Evolutionary conservation across 2,113 vertebrate species (phyloP).

Genomic region (Paradoxurus hermaphroditus): DNA sequence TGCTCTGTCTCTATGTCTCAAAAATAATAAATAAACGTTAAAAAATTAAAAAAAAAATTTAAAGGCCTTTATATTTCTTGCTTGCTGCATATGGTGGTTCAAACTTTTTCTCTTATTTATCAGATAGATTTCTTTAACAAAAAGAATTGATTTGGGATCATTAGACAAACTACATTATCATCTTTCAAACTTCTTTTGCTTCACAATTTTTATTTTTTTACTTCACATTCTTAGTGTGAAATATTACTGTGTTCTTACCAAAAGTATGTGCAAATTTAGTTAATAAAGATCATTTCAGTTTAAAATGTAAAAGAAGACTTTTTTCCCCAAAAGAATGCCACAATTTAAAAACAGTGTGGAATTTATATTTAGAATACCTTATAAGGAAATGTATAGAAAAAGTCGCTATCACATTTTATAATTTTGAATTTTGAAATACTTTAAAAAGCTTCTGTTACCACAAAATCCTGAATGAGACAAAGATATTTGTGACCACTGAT

Average conservation of each 20-base stretch:
- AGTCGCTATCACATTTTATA: background rate
- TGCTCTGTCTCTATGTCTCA: too few relatives aligned
- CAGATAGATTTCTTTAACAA: background rate
- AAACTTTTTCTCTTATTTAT: conserved; percentile 4
- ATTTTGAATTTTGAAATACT: conserved; percentile 21
- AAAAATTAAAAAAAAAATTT: too few relatives aligned
- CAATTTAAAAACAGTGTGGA: conserved; percentile 34
- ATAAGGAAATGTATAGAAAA: background rate
- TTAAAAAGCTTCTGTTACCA: background rate
- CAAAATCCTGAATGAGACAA: background rate
- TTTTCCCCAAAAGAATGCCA: background rate
- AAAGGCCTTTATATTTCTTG: conserved; percentile 1
- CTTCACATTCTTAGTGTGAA: background rate
- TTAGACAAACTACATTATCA: background rate
- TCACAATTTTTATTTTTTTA: background rate
- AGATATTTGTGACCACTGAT: background rate
- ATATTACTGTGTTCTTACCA: background rate
- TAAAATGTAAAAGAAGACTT: background rate
- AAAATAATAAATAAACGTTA: too few relatives aligned
- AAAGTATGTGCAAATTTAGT: background rate
- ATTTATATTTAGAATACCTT: conserved; percentile 15
- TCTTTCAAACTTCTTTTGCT: conserved; percentile 28
- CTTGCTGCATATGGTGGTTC: background rate
- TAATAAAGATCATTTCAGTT: conserved; percentile 35
- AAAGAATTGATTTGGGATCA: background rate